Base-by-base conservation (phyloP, 2,113 vertebrate genomes). In the Columba janthina region DNA sequence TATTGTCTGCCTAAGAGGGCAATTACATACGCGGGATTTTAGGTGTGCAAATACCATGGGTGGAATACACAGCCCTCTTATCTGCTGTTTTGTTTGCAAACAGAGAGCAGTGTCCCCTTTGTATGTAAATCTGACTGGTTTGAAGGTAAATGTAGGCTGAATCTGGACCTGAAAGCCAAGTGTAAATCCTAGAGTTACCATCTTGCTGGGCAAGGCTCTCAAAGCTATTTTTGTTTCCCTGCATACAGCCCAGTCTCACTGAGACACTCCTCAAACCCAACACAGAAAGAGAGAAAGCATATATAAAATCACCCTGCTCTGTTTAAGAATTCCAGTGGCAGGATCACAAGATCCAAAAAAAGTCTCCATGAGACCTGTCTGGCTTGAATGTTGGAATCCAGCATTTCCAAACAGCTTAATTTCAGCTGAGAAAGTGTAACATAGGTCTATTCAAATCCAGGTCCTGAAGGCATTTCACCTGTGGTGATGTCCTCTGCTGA, bases 361-460 rank as follows among this genome's bases (percentile, higher is more conserved):
- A 19, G 9, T 48, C 14, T 57, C 18, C 10, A 5, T 31, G 38
- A 77, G 17, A n/a, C 2, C 7, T 2, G 0, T 0, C 10, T 4
- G 2, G 9, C 14, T 84, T 60, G 28, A 64, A 15, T 42, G 10
- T 48, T 79, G 4, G 3, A 88, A 70, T 44, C 24, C 12, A 22
- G 5, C 38, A 53, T 53, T 90, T 72, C 17, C 20, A 64, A 71
- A 56, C 7, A 46, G 16, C 21, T 58, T 69, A 5, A 2, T 72
- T 73, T 88, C 62, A 70, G 10, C n/a, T 70, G 46, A 72, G 56
- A 60, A 90, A 82, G 17, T 19, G 6, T 65, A 57, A 36, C 5
- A 20, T 4, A 26, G 5, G 26, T 2, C 0, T 61, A 19, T 38
- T 64, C 17, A 21, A 36, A 11, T 48, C 29, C 13, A 48, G 21